Conservation (phyloP, 2,113 vertebrate species). For the Psittacus erithacus region DNA sequence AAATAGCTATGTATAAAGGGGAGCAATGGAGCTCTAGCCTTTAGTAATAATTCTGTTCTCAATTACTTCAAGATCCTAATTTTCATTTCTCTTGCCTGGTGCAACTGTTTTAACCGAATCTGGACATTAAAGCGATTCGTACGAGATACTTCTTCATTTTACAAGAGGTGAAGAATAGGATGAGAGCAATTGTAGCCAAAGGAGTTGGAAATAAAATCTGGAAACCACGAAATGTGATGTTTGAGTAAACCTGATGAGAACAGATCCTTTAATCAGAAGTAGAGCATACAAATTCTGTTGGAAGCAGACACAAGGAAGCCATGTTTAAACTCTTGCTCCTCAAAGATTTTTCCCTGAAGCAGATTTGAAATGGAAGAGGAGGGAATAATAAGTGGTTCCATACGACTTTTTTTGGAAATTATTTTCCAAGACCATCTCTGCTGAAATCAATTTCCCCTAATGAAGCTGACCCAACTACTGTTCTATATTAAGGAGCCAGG, state of each 20-base stretch:
- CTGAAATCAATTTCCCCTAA: slow-evolving; percentile 44
- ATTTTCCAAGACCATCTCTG: background rate
- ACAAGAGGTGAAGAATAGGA: background rate
- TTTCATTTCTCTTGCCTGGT: background rate
- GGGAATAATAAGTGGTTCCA: slow-evolving; percentile 29
- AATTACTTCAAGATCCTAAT: background rate
- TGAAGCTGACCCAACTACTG: slow-evolving; percentile 29
- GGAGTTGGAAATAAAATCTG: background rate
- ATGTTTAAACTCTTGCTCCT: slow-evolving; percentile 6
- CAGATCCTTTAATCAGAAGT: slow-evolving; percentile 35
- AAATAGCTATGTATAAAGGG: background rate
- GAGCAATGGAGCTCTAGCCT: background rate
- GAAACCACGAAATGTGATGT: background rate
- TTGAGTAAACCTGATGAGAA: slow-evolving; percentile 19
- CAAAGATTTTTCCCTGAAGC: background rate
- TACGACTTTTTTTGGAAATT: slow-evolving; percentile 4
- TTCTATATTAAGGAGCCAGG: slow-evolving; percentile 31
- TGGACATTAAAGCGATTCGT: background rate
- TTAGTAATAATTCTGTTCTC: background rate
- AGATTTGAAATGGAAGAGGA: slow-evolving; percentile 1
- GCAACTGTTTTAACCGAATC: background rate
- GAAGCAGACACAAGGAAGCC: background rate
- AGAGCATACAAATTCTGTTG: slow-evolving; percentile 9
- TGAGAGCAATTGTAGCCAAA: background rate
- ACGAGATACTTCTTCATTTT: background rate